Evolutionary conservation across 2,888 invertebrate genomes (phyloP), one percentile per base, ranked within the genome.

Genomic region (Acronicta alni): DNA sequence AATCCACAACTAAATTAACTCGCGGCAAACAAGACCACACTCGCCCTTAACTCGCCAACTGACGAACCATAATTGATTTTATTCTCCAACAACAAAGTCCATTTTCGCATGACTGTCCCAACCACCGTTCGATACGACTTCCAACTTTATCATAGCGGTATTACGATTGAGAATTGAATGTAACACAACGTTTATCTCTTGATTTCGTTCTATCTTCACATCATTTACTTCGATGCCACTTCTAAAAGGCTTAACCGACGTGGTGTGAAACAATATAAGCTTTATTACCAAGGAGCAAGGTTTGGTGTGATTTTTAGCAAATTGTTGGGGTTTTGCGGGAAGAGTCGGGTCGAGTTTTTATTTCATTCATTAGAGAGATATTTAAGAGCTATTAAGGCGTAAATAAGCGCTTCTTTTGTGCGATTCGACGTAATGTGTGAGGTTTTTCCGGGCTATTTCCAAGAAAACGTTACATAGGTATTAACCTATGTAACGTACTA

Each of bases 1-100:
- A 90, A 92, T 92, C 91, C 89, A 81, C 89, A 92, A 92, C 93
- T 90, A 92, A 92, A 93, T 93, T 93, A 92, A 91, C 92, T 90
- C 86, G 82, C 82, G 79, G 85, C 88, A 90, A 90, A 89, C 77
- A 77, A 77, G 64, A 68, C 67, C 86, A 82, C 80, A 77, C 80
- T 79, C 84, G 80, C 89, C 90, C 89, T 86, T 87, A 87, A 86
- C 73, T 55, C 61, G 51, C 51, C 44, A 58, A 35, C 44, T 16
- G 18, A 52, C 79, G 67, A 53, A 42, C 73, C 49, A 87, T 79
- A 82, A 81, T 67, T 73, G 64, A 83, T 88, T 80, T 73, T 89
- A 83, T 48, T 16, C 42, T 17, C 3, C 32, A 35, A 15, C 10
- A 35, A 47, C 69, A 86, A 77, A 76, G 80, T 63, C 62, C 44